phyloP scores from a whole-genome alignment of 2,888 invertebrate genomes.

The Bibio marci region DNA sequence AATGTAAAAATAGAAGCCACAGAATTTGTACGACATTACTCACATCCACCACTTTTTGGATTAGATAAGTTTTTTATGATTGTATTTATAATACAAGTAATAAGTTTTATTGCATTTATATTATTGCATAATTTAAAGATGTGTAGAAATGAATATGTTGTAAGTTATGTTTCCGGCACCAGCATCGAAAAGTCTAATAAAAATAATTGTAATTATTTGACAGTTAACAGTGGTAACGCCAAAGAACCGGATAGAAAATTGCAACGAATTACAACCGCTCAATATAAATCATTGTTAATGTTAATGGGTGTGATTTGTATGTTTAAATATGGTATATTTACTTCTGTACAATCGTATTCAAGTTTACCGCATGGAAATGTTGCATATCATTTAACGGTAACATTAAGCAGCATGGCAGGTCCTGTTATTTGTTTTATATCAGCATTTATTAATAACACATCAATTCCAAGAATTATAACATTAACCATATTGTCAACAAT shows the following conservation, averaged over 20 bases:
- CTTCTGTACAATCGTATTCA: constrained; percentile 64
- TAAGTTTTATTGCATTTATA: constrained; percentile 38
- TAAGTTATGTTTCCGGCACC: no score
- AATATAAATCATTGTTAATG: constrained; percentile 21
- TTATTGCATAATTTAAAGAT: constrained; percentile 25
- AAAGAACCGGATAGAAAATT: no score
- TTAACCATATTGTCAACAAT: constrained; percentile 27
- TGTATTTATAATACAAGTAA: constrained; percentile 41
- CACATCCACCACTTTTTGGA: constrained; percentile 39
- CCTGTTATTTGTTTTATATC: constrained; percentile 55
- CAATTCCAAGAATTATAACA: constrained; percentile 31
- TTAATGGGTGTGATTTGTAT: constrained; percentile 39
- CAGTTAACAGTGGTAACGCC: no score
- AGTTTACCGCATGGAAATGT: constrained; percentile 62
- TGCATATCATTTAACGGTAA: constrained; percentile 61
- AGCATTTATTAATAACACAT: constrained; percentile 37
- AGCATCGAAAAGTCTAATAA: no score
- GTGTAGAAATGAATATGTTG: constrained; percentile 7
- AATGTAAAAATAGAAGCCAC: no score
- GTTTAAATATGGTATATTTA: constrained; percentile 64
- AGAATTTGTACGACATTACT: constrained; percentile 20
- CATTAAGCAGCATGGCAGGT: constrained; percentile 62
- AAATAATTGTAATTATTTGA: no score
- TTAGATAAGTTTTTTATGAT: constrained; percentile 45
- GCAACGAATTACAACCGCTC: constrained; percentile 10